Base-by-base conservation (phyloP, 1,140 invertebrate species). In the Pseudomyrmex dendroicus region DNA sequence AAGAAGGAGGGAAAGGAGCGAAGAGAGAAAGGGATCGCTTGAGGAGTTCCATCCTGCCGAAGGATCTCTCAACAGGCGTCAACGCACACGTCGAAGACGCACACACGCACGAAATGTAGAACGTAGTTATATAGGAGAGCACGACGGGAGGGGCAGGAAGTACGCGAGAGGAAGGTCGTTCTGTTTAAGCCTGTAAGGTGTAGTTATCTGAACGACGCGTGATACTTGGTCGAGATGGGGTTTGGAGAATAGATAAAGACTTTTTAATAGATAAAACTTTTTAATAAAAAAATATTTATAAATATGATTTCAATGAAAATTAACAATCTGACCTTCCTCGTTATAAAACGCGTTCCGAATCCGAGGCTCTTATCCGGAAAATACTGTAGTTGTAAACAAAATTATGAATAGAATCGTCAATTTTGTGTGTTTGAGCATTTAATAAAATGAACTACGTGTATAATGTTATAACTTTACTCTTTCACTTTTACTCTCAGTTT, bases 31-130 rank as follows among this genome's bases (percentile, higher is more conserved):
- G 80, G 44, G 13, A 59, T 63, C 48, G 73, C 12, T 62, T 67
- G 76, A 83, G 61, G 56, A 76, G 22, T 56, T 9, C 66, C 20
- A 25, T 82, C 76, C 83, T 64, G 86, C 85, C 72, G 44, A 88
- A 85, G 86, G 86, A 87, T 88, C 35, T 35, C 35, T 35, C 86
- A 88, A 88, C 86, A 88, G 83, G 86, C 85, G 83, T 85, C 74
- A 88, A 88, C 35, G 35, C 35, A 84, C 72, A 86, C 76, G 72
- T 67, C 77, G 77, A 56, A 54, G 62, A 77, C 59, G 52, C 68
- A 50, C 35, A 20, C 15, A 52, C 73, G 57, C 72, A 35, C 85
- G 77, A 84, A 77, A 82, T 82, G 77, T 35, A 22, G 68, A 73
- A 72, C 62, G 44, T 74, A 80, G 62, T 5, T 5, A 35, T 7